Base-by-base conservation (phyloP, 1,140 invertebrate genomes). In the Meloidogyne exigua region DNA sequence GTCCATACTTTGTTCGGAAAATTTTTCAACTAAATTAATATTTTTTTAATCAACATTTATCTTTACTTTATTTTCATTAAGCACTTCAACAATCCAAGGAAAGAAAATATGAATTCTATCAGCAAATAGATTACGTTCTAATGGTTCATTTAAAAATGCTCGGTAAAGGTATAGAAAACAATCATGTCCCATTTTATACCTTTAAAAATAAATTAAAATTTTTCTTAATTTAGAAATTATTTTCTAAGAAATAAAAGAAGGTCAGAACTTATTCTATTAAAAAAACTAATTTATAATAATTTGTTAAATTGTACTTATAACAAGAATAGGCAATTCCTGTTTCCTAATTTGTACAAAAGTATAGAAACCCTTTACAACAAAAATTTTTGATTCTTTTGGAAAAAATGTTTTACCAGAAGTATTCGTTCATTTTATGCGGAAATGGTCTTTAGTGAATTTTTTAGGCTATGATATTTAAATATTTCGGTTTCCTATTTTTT, bases 21-120 rank as follows among this genome's bases (percentile, higher is more conserved):
- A 5, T 57, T 57, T 1, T 57, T n/a, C 1, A 15, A 18, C 18
- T 57, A 57, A n/a, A 57, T 39, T 39, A 39, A 39, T 39, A 57
- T n/a, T 57, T 57, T n/a, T 18, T n/a, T 5, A 5, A 21, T 7
- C 4, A 57, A n/a, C n/a, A 57, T 57, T 57, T 7, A n/a, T 57
- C n/a, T 57, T 57, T n/a, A 57, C 49, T n/a, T 57, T 57, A n/a
- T 57, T 57, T 9, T 57, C 49, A 57, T 57, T n/a, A 57, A 57
- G 15, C n/a, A 57, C 18, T 57, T 57, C 49, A 57, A 57, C 9
- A 18, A 57, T n/a, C 49, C 49, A 57, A n/a, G 49, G 49, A n/a
- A 57, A 57, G n/a, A 57, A 57, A n/a, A 57, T 57, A 57, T 57
- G 49, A n/a, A 15, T 9, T 57, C 49, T 4, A n/a, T n/a, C 49